Conservation (phyloP, 2,888 invertebrate species). For the Trichogramma evanescens region DNA sequence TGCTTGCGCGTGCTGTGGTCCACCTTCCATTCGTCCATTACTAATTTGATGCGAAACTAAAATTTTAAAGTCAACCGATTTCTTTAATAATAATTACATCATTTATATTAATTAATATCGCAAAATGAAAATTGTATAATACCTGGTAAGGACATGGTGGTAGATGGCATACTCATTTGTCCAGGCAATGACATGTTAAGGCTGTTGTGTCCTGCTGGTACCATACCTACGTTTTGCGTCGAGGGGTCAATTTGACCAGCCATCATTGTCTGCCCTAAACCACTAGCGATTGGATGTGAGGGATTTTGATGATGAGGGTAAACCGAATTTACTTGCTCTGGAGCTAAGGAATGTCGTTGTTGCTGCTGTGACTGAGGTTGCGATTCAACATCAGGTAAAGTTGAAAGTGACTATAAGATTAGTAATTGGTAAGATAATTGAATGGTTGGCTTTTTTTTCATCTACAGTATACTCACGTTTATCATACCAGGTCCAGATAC, state of each 20-base stretch:
- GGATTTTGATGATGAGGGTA: slow-evolving; percentile 1
- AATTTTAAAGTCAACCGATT: too few species aligned
- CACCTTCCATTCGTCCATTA: slow-evolving; percentile 12
- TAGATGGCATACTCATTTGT: not conserved
- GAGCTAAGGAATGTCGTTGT: not conserved
- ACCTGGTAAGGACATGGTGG: too few species aligned
- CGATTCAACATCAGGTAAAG: not conserved
- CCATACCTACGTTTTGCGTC: slow-evolving; percentile 21
- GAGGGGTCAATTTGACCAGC: slow-evolving; percentile 13
- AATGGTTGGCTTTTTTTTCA: not conserved
- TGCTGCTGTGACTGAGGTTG: not conserved
- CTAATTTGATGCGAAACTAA: not conserved
- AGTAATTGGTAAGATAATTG: not conserved
- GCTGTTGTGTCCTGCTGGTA: slow-evolving; percentile 22
- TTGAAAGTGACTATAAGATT: not conserved
- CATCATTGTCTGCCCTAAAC: slow-evolving; percentile 6
- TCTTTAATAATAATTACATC: too few species aligned
- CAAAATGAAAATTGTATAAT: too few species aligned
- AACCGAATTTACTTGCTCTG: not conserved
- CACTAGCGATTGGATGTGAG: not conserved
- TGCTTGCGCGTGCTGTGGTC: not conserved
- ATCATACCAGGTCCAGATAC: slow-evolving; percentile 40
- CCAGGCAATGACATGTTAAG: slow-evolving; percentile 23
- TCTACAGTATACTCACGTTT: slow-evolving; percentile 10
- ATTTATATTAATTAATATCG: too few species aligned